Evolutionary conservation across 2,888 invertebrate genomes (phyloP).

Genomic region (Danaus chrysippus): DNA sequence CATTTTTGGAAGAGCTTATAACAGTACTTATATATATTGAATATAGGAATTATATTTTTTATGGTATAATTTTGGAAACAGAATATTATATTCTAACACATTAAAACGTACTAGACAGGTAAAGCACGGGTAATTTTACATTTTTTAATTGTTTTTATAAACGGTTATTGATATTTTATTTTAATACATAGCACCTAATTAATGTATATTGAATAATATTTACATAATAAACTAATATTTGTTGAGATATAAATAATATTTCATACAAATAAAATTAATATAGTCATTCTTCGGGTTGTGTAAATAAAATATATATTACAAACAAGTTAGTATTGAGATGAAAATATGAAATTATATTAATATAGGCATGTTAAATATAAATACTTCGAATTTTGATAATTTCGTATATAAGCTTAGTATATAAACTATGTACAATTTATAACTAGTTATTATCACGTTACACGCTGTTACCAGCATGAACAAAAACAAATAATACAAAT

Average conservation of each 20-base stretch:
- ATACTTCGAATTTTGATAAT: constrained; percentile 40
- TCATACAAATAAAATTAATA: constrained; percentile 7
- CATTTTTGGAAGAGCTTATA: constrained; percentile 11
- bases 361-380: constrained; percentile 12
- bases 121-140: too few species aligned
- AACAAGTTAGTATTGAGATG: too few species aligned
- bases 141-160: too few species aligned
- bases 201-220: too few species aligned
- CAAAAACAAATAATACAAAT: constrained; percentile 19
- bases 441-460: constrained; percentile 78
- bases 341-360: too few species aligned
- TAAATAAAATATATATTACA: too few species aligned
- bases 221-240: background rate
- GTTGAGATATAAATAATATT: background rate
- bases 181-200: too few species aligned
- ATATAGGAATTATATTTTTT: too few species aligned
- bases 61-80: too few species aligned
- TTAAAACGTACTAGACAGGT: too few species aligned
- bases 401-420: constrained; percentile 49
- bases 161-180: too few species aligned
- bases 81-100: too few species aligned
- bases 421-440: constrained; percentile 66
- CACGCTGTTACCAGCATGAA: constrained; percentile 52
- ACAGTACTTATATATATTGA: background rate
- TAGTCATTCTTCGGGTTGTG: background rate